Conservation (phyloP, 2,797 vertebrate species). For the Sciaenops ocellatus region DNA sequence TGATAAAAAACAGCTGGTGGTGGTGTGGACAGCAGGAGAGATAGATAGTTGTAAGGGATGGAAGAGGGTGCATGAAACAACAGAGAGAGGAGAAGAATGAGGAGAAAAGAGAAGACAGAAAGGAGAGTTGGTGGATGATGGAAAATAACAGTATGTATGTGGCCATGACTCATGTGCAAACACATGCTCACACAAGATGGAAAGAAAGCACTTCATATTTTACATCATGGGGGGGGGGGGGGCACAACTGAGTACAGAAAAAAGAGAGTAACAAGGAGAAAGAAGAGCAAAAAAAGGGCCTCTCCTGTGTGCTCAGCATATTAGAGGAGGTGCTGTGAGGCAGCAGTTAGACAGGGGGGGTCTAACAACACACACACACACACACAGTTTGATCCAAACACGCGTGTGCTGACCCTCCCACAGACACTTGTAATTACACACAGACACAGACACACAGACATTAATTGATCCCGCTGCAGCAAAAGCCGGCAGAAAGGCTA, state of each 20-base stretch:
- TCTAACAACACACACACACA: constrained; percentile 31
- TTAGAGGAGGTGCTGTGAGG: constrained; percentile 61
- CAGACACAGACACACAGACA: constrained; percentile 48
- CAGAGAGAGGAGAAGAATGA: constrained; percentile 1
- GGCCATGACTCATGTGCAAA: not conserved
- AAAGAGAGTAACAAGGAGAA: constrained; percentile 28
- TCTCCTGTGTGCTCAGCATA: constrained; percentile 70
- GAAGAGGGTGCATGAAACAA: constrained; percentile 17
- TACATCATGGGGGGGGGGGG: not conserved
- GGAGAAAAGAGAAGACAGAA: not conserved
- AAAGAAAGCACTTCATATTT: constrained; percentile 31
- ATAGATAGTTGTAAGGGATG: constrained; percentile 20
- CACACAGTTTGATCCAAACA: constrained; percentile 58
- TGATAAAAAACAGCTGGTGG: constrained; percentile 33
- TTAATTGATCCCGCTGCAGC: constrained; percentile 82
- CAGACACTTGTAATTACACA: constrained; percentile 35
- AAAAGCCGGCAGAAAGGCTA: constrained; percentile 55
- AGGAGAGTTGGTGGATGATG: constrained; percentile 26
- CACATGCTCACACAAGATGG: not conserved
- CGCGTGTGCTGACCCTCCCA: constrained; percentile 53
- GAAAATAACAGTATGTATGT: constrained; percentile 32
- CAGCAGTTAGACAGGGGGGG: constrained; percentile 41
- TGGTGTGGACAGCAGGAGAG: constrained; percentile 3
- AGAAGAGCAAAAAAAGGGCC: constrained; percentile 46
- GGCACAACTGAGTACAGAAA: not conserved